Base-by-base conservation (phyloP, 1,140 invertebrate genomes). In the Pissodes strobi region DNA sequence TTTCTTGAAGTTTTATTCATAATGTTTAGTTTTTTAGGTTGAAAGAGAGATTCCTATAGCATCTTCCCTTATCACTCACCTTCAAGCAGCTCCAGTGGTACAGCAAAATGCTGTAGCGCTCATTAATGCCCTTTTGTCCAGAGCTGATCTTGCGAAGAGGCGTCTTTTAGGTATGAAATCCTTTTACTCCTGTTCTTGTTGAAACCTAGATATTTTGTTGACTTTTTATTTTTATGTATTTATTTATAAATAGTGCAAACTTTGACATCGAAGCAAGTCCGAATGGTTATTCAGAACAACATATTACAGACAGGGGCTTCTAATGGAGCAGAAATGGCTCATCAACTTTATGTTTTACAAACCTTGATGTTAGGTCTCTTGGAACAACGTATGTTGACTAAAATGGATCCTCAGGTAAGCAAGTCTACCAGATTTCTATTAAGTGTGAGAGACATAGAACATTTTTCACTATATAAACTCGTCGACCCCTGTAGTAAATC, bases 281-380 rank as follows among this genome's bases (percentile, higher is more conserved):
- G 93, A 48, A 87, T 88, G 80, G 86, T 90, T 4, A 87, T 92
- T 43, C 82, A 90, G 70, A 86, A 85, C 18, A 88, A 88, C 74
- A 84, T 92, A 4, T 87, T 92, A 69, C 87, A 90, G 74, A 81
- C 84, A 22, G 82, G 83, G 46, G 86, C 83, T 79, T 83, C 86
- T 38, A 76, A 86, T 76, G 92, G 93, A 37, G 86, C 90, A n/a
- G 95, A 97, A 81, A 93, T 98, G 86, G 92, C 91, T 38, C 94
- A 97, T 82, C 94, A 98, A 74, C 78, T 98, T 1, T 97, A 97
- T 80, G 91, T 96, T 2, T 80, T 98, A 45, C 95, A 98, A 79
- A 93, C 90, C 2, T 76, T 94, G 5, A 87, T 91, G 69, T 80
- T 98, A 27, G 93, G 93, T 66, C 80, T 95, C 17, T 76, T 95